A percentile compares a stretch with the other conserved stretches of the same genome.
Conservation (phyloP, 1,140 invertebrate genomes). For the Heliconius hermathena region DNA sequence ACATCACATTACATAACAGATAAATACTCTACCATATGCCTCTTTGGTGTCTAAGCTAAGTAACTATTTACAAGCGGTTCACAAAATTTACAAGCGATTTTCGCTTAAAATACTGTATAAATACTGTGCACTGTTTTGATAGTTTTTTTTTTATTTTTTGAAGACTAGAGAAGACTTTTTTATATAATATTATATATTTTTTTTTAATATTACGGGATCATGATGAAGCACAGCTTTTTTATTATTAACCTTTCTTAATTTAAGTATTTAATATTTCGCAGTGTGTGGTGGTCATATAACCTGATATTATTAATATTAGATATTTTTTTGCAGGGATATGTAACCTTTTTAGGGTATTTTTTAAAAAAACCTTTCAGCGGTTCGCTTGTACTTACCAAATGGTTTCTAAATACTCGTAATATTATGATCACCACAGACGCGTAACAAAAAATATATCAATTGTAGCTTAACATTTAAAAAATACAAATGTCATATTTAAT, state of each 20-base stretch:
- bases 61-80: constrained; percentile 42
- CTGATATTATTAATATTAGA: neutral
- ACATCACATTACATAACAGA: constrained; percentile 75
- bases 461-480: neutral
- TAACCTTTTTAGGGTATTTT: neutral
- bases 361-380: too few species aligned
- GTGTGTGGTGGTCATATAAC: neutral
- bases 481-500: constrained; percentile 10
- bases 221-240: neutral
- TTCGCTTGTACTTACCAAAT: too few species aligned
- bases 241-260: neutral
- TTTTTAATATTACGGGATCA: neutral
- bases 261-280: neutral
- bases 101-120: constrained; percentile 38
- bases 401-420: too few species aligned
- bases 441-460: neutral
- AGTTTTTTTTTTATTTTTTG: neutral
- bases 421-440: neutral
- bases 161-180: neutral
- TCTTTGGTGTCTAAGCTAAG: constrained; percentile 81
- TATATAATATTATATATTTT: neutral
- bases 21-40: constrained; percentile 72
- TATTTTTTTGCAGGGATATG: neutral
- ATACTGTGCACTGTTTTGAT: constrained; percentile 27
- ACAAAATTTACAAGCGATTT: constrained; percentile 26